These are phyloP conservation scores for Perithous albicinctus DNA, from an alignment of 2,888 invertebrate species.

Conservation along the genomic window DNA sequence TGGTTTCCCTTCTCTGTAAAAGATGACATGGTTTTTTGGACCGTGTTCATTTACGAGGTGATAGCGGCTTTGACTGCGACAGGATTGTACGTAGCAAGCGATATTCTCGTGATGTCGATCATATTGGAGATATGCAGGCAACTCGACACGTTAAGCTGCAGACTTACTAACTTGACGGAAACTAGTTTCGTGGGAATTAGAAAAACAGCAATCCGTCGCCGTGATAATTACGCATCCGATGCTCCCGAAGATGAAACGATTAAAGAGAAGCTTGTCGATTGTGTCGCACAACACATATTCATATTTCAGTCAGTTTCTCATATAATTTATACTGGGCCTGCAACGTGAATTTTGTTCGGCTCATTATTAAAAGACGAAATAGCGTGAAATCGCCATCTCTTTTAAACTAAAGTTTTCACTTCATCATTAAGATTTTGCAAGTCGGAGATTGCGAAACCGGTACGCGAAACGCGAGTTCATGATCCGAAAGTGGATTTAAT, in stretches of 20 bases:
- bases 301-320: slow-evolving; percentile 12
- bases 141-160: not conserved
- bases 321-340: not conserved
- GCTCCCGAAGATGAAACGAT: not conserved
- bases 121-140: slow-evolving; percentile 2
- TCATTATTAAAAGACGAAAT: too few relatives aligned
- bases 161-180: not conserved
- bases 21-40: slow-evolving; percentile 15
- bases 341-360: too few relatives aligned
- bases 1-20: slow-evolving; percentile 25
- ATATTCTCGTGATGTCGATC: slow-evolving; percentile 35
- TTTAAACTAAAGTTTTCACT: not conserved
- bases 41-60: slow-evolving; percentile 10
- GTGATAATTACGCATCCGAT: not conserved
- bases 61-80: not conserved
- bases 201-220: not conserved
- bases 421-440: too few relatives aligned
- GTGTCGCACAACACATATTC: not conserved
- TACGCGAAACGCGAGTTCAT: too few relatives aligned
- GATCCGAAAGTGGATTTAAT: too few relatives aligned
- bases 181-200: not conserved
- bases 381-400: too few relatives aligned
- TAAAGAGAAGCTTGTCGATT: slow-evolving; percentile 9
- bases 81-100: slow-evolving; percentile 20
- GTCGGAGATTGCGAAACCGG: too few relatives aligned